phyloP scores from a whole-genome alignment of 1,140 invertebrate genomes.

The Tetramorium alpestre region DNA sequence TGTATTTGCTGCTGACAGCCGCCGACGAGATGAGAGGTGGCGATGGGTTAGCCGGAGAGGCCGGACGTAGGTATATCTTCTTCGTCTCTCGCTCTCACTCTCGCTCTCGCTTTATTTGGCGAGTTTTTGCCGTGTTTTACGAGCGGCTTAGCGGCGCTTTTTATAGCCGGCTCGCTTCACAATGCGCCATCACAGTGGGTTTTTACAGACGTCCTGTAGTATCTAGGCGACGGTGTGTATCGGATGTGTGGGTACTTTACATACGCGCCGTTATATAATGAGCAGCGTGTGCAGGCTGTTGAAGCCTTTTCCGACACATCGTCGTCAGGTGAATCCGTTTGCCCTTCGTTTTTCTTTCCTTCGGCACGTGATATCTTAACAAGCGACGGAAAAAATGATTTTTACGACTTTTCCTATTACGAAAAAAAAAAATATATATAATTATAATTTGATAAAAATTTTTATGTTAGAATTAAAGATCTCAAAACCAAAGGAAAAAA shows the following conservation, averaged over 20 bases:
- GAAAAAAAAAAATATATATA: not conserved
- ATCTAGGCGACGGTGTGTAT: slow-evolving; percentile 73
- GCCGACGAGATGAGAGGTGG: slow-evolving; percentile 50
- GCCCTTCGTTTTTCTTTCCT: not conserved
- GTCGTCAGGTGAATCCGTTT: slow-evolving; percentile 52
- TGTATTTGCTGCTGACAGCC: slow-evolving; percentile 25
- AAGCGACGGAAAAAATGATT: not conserved
- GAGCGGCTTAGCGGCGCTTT: slow-evolving; percentile 76
- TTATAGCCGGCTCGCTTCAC: slow-evolving; percentile 77
- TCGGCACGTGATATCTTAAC: not conserved
- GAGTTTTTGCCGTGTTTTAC: slow-evolving; percentile 76
- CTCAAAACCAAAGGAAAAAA: not conserved
- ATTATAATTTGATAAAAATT: not conserved
- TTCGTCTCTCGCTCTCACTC: slow-evolving; percentile 16
- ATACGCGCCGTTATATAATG: slow-evolving; percentile 74
- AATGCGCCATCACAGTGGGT: slow-evolving; percentile 76
- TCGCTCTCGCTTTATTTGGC: slow-evolving; percentile 65
- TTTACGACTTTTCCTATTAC: not conserved
- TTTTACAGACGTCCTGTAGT: slow-evolving; percentile 79
- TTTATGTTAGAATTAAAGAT: not conserved
- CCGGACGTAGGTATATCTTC: slow-evolving; percentile 46
- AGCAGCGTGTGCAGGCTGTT: slow-evolving; percentile 19
- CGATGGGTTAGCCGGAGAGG: slow-evolving; percentile 33
- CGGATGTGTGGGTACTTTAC: slow-evolving; percentile 80
- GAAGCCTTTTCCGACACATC: slow-evolving; percentile 24